Evolutionary conservation across 2,113 vertebrate species (phyloP), one percentile per base, ranked within the genome.

Genomic region (Laterallus jamaicensis): DNA sequence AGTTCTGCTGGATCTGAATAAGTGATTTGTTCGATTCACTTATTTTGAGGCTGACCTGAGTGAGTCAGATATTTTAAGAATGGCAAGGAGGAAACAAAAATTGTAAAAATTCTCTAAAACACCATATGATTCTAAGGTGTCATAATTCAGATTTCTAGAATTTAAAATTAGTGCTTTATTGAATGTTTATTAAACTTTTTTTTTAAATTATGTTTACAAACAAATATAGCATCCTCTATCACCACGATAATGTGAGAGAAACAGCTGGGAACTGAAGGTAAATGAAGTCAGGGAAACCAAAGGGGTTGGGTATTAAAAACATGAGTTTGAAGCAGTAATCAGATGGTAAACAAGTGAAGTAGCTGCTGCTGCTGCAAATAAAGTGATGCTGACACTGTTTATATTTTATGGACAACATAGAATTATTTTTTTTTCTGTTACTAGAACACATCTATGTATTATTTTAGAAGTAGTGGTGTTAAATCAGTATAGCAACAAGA

Each of bases 1-100:
- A 96, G 94, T 91, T 92, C 73, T 93, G 86, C 25, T 74, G 73
- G 31, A 89, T 93, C 44, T 89, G 62, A 91, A 81, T 44, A 95
- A 96, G 15, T 81, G 77, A 89, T 88, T 94, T 89, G 77, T 86
- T 86, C 69, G 68, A 64, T 77, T 94, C 82, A 69, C 19, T 88
- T 86, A 55, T 91, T 93, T 82, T 58, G 80, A 76, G 67, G 25
- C 22, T 85, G 91, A 92, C 81, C 70, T 80, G 32, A 90, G 56
- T 6, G 6, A 59, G 17, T 66, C 37, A 79, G 37, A 44, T 82
- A 89, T 84, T 86, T 87, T 82, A 76, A 95, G 77, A 92, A 84
- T 52, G 21, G 31, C 56, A 84, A 83, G 50, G 26, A 88, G 15
- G 19, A 92, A 90, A 91, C 1, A 59, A 78, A 92, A 56, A 6